Evolutionary conservation across 2,888 invertebrate genomes (phyloP).

Genomic region (Idaea biselata): DNA sequence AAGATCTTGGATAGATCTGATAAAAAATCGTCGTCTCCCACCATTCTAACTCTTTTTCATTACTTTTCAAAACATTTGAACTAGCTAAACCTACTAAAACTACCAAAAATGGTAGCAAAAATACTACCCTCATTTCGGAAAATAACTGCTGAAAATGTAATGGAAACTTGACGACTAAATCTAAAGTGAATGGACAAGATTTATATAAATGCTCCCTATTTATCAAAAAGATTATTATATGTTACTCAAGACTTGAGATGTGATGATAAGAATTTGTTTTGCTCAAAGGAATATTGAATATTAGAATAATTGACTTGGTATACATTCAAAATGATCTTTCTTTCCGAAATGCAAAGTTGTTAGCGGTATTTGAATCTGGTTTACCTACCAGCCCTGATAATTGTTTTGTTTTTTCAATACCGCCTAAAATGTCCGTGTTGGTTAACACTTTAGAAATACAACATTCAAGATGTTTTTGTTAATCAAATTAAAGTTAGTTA

Average conservation of each 20-base stretch:
- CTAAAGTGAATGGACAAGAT: conserved; percentile 20
- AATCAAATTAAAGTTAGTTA: neutral
- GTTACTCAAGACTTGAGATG: neutral
- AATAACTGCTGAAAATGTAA: neutral
- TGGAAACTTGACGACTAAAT: conserved; percentile 9
- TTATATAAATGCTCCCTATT: conserved; percentile 29
- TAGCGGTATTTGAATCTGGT: no score
- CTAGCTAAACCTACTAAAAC: conserved; percentile 28
- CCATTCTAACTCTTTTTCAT: conserved; percentile 80
- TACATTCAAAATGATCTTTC: no score
- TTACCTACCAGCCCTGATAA: no score
- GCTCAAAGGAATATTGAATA: neutral
- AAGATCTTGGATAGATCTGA: conserved; percentile 90
- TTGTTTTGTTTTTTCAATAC: no score
- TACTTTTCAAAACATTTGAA: conserved; percentile 36
- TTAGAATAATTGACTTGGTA: neutral
- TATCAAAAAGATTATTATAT: neutral
- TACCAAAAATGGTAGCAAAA: conserved; percentile 45
- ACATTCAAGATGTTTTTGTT: neutral
- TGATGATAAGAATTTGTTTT: neutral
- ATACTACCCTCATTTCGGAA: conserved; percentile 45
- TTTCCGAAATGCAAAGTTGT: no score
- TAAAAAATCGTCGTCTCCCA: conserved; percentile 88
- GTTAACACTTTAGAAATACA: no score
- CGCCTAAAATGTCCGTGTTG: no score